phyloP scores from a whole-genome alignment of 2,113 vertebrate genomes.

The Thamnaconus septentrionalis region DNA sequence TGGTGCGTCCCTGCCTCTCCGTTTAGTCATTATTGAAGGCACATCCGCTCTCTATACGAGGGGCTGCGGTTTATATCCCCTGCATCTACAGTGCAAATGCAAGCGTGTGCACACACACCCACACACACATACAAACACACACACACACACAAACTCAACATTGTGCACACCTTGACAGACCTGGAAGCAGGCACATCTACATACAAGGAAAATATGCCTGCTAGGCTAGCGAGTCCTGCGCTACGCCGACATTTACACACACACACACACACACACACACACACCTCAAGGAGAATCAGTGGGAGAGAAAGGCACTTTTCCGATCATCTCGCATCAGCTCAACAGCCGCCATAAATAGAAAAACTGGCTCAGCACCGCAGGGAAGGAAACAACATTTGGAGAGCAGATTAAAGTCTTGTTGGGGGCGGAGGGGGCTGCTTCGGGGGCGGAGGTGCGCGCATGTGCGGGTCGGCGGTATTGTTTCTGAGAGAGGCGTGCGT shows the following conservation, averaged over 20 bases:
- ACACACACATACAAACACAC: neutral
- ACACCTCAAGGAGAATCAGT: constrained; percentile 44
- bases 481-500: no score
- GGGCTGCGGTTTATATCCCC: constrained; percentile 37
- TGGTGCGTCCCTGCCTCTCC: constrained; percentile 47
- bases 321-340: constrained; percentile 70
- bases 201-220: neutral
- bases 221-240: neutral
- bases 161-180: constrained; percentile 15
- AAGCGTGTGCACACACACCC: no score
- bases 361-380: constrained; percentile 59
- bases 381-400: constrained; percentile 69
- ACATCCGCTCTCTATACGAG: constrained; percentile 50
- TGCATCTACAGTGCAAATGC: constrained; percentile 1
- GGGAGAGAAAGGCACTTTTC: constrained; percentile 46
- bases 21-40: constrained; percentile 56
- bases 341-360: constrained; percentile 70
- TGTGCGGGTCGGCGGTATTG: neutral
- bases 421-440: constrained; percentile 5
- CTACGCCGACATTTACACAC: neutral
- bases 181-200: constrained; percentile 4
- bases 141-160: no score
- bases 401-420: constrained; percentile 59
- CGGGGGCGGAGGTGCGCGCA: constrained; percentile 21
- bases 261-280: constrained; percentile 5